Conservation (phyloP, 2,888 invertebrate genomes). For the Netelia inedita region DNA sequence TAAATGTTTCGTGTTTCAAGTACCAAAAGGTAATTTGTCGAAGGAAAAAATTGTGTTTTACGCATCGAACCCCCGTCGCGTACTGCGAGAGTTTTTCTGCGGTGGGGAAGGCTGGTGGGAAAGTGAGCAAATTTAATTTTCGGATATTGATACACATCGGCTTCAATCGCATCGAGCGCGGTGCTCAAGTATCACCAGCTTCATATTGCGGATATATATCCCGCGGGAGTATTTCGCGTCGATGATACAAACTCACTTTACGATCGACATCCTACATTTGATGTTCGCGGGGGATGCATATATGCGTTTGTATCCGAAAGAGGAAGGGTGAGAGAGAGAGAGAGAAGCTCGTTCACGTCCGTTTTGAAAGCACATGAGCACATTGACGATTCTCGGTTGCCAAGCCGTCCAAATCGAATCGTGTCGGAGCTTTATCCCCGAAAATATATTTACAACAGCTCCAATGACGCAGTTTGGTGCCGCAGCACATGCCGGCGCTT, state of each 20-base stretch:
- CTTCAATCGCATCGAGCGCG: slow-evolving; percentile 2
- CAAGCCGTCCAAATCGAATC: slow-evolving; percentile 19
- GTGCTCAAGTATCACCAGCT: neutral
- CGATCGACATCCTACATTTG: slow-evolving; percentile 36
- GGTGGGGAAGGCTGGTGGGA: neutral
- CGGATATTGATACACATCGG: slow-evolving; percentile 37
- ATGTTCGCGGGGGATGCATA: slow-evolving; percentile 9
- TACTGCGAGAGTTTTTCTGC: neutral
- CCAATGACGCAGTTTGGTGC: neutral
- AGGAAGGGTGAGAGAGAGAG: slow-evolving; percentile 14
- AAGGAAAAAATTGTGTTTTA: slow-evolving; percentile 23
- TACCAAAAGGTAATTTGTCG: slow-evolving; percentile 15
- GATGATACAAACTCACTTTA: slow-evolving; percentile 41
- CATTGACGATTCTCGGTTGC: slow-evolving; percentile 31
- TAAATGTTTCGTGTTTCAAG: slow-evolving; percentile 35
- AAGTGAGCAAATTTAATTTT: slow-evolving; percentile 50
- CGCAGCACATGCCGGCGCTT: neutral
- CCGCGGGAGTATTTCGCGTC: slow-evolving; percentile 11
- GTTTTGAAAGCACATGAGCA: slow-evolving; percentile 12
- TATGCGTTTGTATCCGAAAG: slow-evolving; percentile 6
- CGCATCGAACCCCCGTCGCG: neutral
- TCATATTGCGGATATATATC: neutral
- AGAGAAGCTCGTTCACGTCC: slow-evolving; percentile 7
- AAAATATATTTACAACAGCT: slow-evolving; percentile 9
- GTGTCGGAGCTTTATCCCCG: slow-evolving; percentile 11